A percentile compares a stretch with the other conserved stretches of the same genome.
These are phyloP conservation scores for Hippotragus niger DNA, from an alignment of 2,113 vertebrate genomes.

Conservation along the genomic window DNA sequence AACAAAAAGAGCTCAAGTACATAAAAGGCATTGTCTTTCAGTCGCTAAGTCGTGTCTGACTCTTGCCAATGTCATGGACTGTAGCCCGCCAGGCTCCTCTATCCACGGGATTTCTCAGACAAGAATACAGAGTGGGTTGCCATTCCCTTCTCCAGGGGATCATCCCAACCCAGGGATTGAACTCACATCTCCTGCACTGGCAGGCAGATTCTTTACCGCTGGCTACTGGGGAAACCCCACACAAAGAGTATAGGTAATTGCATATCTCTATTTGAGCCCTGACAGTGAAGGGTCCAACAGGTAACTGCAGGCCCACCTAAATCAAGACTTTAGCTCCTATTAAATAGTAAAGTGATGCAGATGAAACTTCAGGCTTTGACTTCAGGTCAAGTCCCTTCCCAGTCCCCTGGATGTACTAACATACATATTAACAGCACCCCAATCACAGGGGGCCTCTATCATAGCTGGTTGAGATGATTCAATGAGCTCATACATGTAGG, in stretches of 20 bases:
- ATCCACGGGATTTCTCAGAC: background rate
- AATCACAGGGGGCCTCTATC: background rate
- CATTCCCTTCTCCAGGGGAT: background rate
- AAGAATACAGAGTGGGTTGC: background rate
- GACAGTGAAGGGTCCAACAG: background rate
- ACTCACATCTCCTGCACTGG: background rate
- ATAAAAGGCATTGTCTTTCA: background rate
- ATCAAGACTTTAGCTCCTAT: background rate
- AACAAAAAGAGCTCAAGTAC: background rate
- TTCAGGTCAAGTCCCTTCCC: background rate
- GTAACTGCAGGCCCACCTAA: background rate
- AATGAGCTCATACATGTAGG: background rate
- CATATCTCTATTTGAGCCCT: background rate
- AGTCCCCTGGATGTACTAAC: background rate
- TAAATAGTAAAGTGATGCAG: background rate
- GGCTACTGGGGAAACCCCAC: background rate
- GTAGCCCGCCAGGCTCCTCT: background rate
- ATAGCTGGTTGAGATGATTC: background rate
- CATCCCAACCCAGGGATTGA: background rate
- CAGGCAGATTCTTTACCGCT: background rate
- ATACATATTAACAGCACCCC: background rate
- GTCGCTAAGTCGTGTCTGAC: background rate
- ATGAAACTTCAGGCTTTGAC: background rate
- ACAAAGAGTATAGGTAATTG: background rate
- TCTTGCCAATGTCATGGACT: background rate